Evolutionary conservation across 2,888 invertebrate genomes (phyloP), one percentile per base, ranked within the genome.

Genomic region (Minunthozetes semirufus): DNA sequence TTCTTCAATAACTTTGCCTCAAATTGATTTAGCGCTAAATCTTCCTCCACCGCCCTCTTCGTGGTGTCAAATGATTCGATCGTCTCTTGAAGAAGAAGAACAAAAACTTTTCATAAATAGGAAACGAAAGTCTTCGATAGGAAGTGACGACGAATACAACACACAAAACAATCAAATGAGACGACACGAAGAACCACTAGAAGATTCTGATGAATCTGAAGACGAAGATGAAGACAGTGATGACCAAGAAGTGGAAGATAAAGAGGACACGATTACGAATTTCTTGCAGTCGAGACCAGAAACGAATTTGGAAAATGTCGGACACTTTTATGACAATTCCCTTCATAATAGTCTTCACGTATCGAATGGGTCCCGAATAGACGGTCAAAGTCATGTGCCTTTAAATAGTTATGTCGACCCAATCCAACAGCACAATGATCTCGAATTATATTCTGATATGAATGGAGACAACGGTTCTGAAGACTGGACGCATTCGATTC

Each of bases 21-120:
- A 11, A n/a, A 17, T 50, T 22, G 19, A n/a, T 33, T 17, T 66
- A 79, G 79, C 73, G 22, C 73, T 79, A 56, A 72, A 79, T 46
- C 74, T 79, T 19, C 78, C 79, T 48, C 78, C 78, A 22, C 74
- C 74, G 27, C 78, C 79, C 17, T 75, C 73, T 4, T 76, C 75
- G 27, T 79, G 79, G 79, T 50, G 63, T 50, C 42, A 73, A 63
- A 61, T 50, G 48, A 6, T 59, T 72, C 63, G 50, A 13, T 50
- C 46, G n/a, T 48, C 59, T 46, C 25, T 61, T 4, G 63, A 63
- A 50, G 75, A 75, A 27, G 50, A 75, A 42, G 33, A 70, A 19
- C 42, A 71, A 72, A 71, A 50, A 27, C 70, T 48, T 22, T 72
- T 72, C 29, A 75, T 75, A 15, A 76, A 71, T 73, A 53, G 74